Conservation (phyloP, 2,888 invertebrate genomes). For the Drosophila subsilvestris region DNA sequence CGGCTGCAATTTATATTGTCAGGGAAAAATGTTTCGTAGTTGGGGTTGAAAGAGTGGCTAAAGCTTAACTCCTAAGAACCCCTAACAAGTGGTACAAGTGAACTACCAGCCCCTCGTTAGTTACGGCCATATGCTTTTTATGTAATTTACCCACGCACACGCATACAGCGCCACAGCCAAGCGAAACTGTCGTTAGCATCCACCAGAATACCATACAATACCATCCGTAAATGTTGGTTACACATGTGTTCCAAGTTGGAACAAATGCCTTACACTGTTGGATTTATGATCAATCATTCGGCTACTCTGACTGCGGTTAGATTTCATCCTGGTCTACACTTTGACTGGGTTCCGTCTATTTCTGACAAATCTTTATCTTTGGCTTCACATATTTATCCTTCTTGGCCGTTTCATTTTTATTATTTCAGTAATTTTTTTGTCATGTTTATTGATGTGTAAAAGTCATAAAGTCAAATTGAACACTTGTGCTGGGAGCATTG, state of each 20-base stretch:
- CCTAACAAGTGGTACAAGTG: slow-evolving; percentile 51
- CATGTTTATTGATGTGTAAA: slow-evolving; percentile 80
- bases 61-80: slow-evolving; percentile 49
- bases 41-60: slow-evolving; percentile 23
- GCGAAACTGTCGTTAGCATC: not conserved
- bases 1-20: slow-evolving; percentile 57
- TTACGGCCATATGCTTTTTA: slow-evolving; percentile 76
- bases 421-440: slow-evolving; percentile 69
- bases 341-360: slow-evolving; percentile 14
- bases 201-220: slow-evolving; percentile 2
- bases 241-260: slow-evolving; percentile 52
- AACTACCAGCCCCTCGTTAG: slow-evolving; percentile 70
- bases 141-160: slow-evolving; percentile 51
- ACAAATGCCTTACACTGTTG: slow-evolving; percentile 39
- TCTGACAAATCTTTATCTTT: slow-evolving; percentile 73
- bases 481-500: slow-evolving; percentile 53
- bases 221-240: slow-evolving; percentile 31
- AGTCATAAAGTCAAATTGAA: slow-evolving; percentile 78
- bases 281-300: slow-evolving; percentile 77
- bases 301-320: slow-evolving; percentile 69
- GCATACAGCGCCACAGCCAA: not conserved
- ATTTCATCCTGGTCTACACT: slow-evolving; percentile 18
- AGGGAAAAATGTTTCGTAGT: slow-evolving; percentile 56
- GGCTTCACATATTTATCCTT: slow-evolving; percentile 75
- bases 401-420: slow-evolving; percentile 72